Evolutionary conservation across 2,888 invertebrate species (phyloP).

Genomic region (Eueremaeus valkanovi): DNA sequence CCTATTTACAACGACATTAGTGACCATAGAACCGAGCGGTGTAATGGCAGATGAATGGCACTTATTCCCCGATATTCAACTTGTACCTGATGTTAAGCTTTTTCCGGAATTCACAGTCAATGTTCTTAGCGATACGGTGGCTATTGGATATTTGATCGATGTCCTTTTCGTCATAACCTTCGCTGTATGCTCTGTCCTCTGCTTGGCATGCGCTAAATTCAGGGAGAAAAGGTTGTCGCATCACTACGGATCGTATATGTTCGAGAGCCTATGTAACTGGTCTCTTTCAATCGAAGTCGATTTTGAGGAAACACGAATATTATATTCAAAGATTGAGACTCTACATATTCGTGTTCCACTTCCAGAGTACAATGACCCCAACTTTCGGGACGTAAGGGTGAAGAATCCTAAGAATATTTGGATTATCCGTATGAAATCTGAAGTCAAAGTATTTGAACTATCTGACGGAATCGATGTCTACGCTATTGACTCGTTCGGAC

Average conservation of each 20-base stretch:
- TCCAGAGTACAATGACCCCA: neutral
- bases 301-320: neutral
- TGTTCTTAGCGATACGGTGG: neutral
- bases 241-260: neutral
- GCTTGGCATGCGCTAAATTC: neutral
- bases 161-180: neutral
- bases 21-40: neutral
- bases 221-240: neutral
- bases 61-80: neutral
- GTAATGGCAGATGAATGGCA: neutral
- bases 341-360: neutral
- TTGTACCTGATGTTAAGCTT: neutral
- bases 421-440: neutral
- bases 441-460: neutral
- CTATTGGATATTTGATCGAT: neutral
- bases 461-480: neutral
- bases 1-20: neutral
- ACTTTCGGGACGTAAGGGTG: neutral
- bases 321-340: neutral
- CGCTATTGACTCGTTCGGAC: neutral
- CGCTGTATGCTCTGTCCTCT: neutral
- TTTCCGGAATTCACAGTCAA: neutral
- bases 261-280: neutral
- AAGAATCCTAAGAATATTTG: neutral
- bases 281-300: neutral